A percentile compares a stretch with the other conserved stretches of the same genome.
phyloP scores from a whole-genome alignment of 2,888 invertebrate genomes.

The Aspidiotus destructor region DNA sequence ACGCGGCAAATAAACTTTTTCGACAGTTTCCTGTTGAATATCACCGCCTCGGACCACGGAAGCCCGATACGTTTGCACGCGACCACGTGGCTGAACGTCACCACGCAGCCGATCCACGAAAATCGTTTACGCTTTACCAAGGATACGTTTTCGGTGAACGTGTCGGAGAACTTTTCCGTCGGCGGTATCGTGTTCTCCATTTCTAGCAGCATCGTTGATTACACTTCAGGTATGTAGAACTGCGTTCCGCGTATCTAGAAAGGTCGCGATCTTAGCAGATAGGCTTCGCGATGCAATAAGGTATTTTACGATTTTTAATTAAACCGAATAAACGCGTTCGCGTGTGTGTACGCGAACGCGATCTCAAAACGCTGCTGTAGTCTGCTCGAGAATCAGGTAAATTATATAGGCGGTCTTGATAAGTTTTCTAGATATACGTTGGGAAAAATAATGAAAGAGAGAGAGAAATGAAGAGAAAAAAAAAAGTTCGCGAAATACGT shows the following conservation, averaged over 20 bases:
- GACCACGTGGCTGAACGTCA: slow-evolving; percentile 54
- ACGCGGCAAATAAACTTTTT: slow-evolving; percentile 50
- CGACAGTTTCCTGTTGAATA: slow-evolving; percentile 51
- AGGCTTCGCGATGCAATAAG: not conserved
- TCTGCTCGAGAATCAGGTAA: slow-evolving; percentile 8
- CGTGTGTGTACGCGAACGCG: not conserved
- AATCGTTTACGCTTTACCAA: slow-evolving; percentile 73
- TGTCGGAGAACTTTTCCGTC: slow-evolving; percentile 63
- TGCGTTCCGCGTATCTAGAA: not conserved
- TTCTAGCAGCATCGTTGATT: slow-evolving; percentile 48
- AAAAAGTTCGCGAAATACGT: not conserved
- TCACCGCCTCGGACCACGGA: slow-evolving; percentile 83
- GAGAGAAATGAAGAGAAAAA: no score
- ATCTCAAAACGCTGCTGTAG: not conserved
- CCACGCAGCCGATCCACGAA: slow-evolving; percentile 61
- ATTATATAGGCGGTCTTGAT: slow-evolving; percentile 31
- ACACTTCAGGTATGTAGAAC: slow-evolving; percentile 25
- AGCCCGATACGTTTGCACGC: slow-evolving; percentile 59
- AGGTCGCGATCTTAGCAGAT: not conserved
- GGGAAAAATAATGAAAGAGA: not conserved
- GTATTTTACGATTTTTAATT: not conserved
- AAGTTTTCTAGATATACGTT: not conserved
- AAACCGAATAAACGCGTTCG: not conserved
- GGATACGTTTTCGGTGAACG: slow-evolving; percentile 62
- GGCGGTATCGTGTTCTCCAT: slow-evolving; percentile 74